Evolutionary conservation across 2,797 vertebrate species (phyloP).

Genomic region (Eremophila alpestris): DNA sequence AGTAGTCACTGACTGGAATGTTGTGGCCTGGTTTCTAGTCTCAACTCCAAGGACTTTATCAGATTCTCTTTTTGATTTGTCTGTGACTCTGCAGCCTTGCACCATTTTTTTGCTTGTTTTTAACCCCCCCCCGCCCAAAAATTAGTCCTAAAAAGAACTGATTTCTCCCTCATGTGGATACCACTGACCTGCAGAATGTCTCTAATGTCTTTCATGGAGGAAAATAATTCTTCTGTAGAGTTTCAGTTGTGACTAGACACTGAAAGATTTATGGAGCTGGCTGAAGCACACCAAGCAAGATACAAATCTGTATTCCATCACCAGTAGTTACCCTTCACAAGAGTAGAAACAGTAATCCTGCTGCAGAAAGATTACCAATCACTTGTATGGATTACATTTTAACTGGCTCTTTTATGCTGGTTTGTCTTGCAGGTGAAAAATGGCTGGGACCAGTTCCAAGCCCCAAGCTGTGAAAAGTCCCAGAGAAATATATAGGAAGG

Average conservation of each 20-base stretch:
- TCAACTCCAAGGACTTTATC: background rate
- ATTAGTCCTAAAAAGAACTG: background rate
- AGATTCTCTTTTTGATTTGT: background rate
- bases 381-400: background rate
- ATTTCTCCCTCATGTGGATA: background rate
- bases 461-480: constrained; percentile 50
- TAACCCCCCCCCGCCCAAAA: background rate
- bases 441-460: constrained; percentile 85
- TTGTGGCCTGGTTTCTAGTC: background rate
- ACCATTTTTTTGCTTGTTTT: background rate
- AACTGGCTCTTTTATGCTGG: background rate
- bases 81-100: background rate
- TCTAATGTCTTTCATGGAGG: background rate
- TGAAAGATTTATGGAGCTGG: background rate
- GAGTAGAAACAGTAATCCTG: background rate
- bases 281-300: background rate
- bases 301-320: background rate
- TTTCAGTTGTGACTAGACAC: background rate
- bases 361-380: background rate
- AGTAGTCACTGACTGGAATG: background rate
- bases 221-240: background rate
- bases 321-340: background rate
- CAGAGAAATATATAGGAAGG: background rate
- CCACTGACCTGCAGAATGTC: background rate
- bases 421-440: constrained; percentile 84